These are phyloP conservation scores for Hyppa rectilinea DNA, from an alignment of 2,888 invertebrate species.

Conservation along the genomic window DNA sequence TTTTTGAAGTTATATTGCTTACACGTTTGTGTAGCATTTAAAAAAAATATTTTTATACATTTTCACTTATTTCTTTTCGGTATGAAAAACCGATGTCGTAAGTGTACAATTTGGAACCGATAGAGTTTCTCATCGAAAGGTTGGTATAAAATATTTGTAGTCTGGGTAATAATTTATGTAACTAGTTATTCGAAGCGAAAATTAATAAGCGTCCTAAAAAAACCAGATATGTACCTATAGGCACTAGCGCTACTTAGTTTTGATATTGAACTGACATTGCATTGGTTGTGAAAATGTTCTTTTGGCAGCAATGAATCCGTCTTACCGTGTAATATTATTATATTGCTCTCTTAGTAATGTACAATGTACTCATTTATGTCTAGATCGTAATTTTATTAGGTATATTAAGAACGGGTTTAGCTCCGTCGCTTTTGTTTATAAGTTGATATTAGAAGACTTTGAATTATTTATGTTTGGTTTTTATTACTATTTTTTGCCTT, in stretches of 20 bases:
- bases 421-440: constrained; percentile 8
- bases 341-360: constrained; percentile 53
- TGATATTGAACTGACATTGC: not conserved
- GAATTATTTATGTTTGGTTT: constrained; percentile 8
- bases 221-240: not conserved
- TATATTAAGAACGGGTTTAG: not conserved
- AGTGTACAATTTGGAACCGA: no score
- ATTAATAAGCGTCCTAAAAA: not conserved
- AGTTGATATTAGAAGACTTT: constrained; percentile 35
- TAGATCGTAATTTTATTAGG: constrained; percentile 18
- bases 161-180: not conserved
- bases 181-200: not conserved
- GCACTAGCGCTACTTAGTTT: not conserved
- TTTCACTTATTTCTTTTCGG: not conserved
- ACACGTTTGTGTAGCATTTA: not conserved
- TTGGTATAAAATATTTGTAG: not conserved
- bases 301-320: not conserved
- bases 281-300: not conserved
- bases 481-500: constrained; percentile 9
- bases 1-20: not conserved
- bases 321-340: constrained; percentile 4
- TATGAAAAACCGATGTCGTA: not conserved
- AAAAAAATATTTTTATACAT: not conserved
- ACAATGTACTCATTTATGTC: constrained; percentile 30
- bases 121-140: not conserved